Percentiles rank a stretch among this genome's conserved stretches.
phyloP scores from a whole-genome alignment of 1,140 invertebrate genomes.

The Papilio polytes region DNA sequence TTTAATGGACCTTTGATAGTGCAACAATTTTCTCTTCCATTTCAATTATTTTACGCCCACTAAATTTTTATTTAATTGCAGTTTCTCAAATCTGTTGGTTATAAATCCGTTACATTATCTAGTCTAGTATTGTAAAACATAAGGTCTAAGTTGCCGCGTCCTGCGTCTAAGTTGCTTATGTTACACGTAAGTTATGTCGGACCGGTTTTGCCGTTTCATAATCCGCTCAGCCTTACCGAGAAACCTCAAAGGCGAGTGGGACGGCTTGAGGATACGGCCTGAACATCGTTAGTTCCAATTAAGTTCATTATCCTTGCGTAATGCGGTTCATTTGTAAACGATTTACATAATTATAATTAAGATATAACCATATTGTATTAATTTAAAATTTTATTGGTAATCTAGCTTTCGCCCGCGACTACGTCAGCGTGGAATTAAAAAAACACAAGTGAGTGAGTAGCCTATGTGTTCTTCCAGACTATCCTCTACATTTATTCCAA shows the following conservation, averaged over 20 bases:
- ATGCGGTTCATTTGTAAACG: neutral
- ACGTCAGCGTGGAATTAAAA: no score
- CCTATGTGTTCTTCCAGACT: no score
- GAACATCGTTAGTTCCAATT: slow-evolving; percentile 5
- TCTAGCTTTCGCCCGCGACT: no score
- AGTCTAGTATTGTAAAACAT: neutral
- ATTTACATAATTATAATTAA: neutral
- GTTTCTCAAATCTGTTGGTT: neutral
- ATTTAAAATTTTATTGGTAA: neutral
- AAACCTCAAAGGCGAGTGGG: slow-evolving; percentile 48
- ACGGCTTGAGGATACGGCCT: slow-evolving; percentile 48
- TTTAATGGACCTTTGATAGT: no score
- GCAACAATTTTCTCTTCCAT: no score
- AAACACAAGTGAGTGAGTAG: no score
- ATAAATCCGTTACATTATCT: neutral
- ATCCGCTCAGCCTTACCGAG: slow-evolving; percentile 45
- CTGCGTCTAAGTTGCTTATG: slow-evolving; percentile 5
- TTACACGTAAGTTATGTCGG: slow-evolving; percentile 18
- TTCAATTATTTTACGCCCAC: no score
- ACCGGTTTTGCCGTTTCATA: slow-evolving; percentile 35
- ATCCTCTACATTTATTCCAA: no score
- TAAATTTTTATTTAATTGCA: neutral
- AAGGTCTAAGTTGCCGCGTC: neutral
- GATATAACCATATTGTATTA: neutral
- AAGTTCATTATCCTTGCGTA: slow-evolving; percentile 18